Conservation (phyloP, 2,888 invertebrate species). For the Macroteleia sp. region DNA sequence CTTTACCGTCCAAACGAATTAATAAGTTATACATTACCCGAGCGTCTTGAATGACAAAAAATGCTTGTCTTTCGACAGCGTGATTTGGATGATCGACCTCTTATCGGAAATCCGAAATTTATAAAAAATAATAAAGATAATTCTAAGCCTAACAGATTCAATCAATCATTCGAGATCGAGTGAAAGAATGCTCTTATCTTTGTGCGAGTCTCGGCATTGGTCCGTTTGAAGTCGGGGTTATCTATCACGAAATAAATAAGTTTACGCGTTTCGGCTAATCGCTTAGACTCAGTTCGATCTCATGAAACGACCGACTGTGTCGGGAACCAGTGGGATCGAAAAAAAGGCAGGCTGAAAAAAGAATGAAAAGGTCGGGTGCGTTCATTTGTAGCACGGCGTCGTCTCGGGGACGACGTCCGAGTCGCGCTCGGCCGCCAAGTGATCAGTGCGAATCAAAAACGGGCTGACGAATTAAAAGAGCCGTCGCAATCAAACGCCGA, state of each 20-base stretch:
- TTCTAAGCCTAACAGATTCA: background rate
- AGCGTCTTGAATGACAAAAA: too few relatives aligned
- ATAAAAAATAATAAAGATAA: constrained; percentile 29
- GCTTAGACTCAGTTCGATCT: constrained; percentile 73
- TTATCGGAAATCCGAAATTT: constrained; percentile 18
- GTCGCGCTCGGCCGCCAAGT: constrained; percentile 34
- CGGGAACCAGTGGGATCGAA: constrained; percentile 67
- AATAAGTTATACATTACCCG: too few relatives aligned
- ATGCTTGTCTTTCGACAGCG: too few relatives aligned
- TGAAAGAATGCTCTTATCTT: constrained; percentile 21
- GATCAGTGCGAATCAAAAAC: constrained; percentile 30
- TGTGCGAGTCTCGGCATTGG: constrained; percentile 8
- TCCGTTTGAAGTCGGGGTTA: constrained; percentile 73
- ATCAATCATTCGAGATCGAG: constrained; percentile 37
- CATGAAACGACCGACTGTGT: constrained; percentile 79
- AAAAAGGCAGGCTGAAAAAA: background rate
- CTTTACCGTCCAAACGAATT: background rate
- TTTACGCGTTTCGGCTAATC: constrained; percentile 81
- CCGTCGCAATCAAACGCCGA: constrained; percentile 29
- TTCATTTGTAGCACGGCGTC: constrained; percentile 62
- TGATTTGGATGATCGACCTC: background rate
- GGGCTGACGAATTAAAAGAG: constrained; percentile 12
- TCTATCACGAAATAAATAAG: constrained; percentile 80
- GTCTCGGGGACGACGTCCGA: constrained; percentile 41
- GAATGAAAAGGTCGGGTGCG: constrained; percentile 36